Percentiles rank a stretch among this genome's conserved stretches.
Evolutionary conservation across 2,888 invertebrate species (phyloP).

Genomic region (Limnephilus marmoratus): DNA sequence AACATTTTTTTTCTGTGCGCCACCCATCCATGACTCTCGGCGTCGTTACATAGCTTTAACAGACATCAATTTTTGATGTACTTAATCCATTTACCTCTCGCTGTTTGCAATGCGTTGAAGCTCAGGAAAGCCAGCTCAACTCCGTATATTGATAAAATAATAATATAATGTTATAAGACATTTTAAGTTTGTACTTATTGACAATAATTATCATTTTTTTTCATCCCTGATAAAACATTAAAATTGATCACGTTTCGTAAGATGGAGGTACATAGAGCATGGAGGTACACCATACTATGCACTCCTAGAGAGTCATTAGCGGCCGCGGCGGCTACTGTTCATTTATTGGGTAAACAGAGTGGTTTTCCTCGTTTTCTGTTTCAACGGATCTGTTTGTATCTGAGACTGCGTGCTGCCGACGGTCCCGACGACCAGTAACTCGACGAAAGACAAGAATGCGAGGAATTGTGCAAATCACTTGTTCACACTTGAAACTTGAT

Average conservation of each 20-base stretch:
- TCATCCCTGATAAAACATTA: not conserved
- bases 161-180: too few relatives aligned
- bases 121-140: too few relatives aligned
- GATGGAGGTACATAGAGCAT: not conserved
- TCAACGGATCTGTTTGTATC: not conserved
- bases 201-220: not conserved
- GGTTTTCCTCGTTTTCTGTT: conserved; percentile 8
- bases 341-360: conserved; percentile 3
- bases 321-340: not conserved
- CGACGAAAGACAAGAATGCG: conserved; percentile 1
- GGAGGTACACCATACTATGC: not conserved
- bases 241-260: not conserved
- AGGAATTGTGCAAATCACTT: conserved; percentile 17
- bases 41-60: too few relatives aligned
- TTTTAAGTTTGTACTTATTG: too few relatives aligned
- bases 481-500: not conserved
- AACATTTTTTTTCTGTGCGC: too few relatives aligned
- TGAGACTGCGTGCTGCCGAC: not conserved
- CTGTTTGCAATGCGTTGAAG: too few relatives aligned
- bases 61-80: too few relatives aligned
- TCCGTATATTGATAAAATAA: too few relatives aligned
- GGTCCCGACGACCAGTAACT: not conserved
- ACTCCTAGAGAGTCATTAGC: not conserved
- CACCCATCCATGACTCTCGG: too few relatives aligned
- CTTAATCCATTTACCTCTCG: too few relatives aligned